phyloP scores from a whole-genome alignment of 1,140 invertebrate genomes.

The Aphaenogaster rudis region DNA sequence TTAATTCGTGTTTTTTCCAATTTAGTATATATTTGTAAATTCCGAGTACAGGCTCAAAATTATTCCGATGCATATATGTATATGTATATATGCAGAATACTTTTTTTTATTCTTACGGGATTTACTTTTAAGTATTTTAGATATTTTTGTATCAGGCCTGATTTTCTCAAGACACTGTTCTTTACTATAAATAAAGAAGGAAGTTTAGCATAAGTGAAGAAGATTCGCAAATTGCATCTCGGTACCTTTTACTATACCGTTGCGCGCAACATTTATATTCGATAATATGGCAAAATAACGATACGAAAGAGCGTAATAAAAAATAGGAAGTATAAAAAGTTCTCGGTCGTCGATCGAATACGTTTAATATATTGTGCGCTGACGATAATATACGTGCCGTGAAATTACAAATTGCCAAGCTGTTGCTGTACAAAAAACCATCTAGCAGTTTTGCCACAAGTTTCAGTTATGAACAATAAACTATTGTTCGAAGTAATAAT shows the following conservation, averaged over 20 bases:
- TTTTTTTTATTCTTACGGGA: neutral
- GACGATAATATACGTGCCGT: conserved; percentile 19
- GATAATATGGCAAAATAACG: conserved; percentile 7
- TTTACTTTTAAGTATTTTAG: neutral
- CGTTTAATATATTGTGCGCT: conserved; percentile 52
- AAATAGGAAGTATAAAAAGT: conserved; percentile 31
- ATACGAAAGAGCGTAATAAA: conserved; percentile 20
- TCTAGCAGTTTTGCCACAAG: conserved; percentile 50
- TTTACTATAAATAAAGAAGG: conserved; percentile 23
- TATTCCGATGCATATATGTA: neutral
- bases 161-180: conserved; percentile 9
- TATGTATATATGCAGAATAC: neutral
- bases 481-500: conserved; percentile 22
- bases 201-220: conserved; percentile 32
- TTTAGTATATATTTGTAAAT: neutral
- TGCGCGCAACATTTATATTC: conserved; percentile 42
- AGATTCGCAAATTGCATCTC: conserved; percentile 19
- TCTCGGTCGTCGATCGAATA: conserved; percentile 3
- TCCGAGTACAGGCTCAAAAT: neutral
- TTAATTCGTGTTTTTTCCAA: neutral
- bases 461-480: conserved; percentile 60
- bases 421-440: conserved; percentile 50
- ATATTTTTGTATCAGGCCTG: conserved; percentile 15
- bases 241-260: conserved; percentile 36
- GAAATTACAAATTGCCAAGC: conserved; percentile 40